phyloP scores from a whole-genome alignment of 2,888 invertebrate species.

The Himalopsyche kuldschensis region DNA sequence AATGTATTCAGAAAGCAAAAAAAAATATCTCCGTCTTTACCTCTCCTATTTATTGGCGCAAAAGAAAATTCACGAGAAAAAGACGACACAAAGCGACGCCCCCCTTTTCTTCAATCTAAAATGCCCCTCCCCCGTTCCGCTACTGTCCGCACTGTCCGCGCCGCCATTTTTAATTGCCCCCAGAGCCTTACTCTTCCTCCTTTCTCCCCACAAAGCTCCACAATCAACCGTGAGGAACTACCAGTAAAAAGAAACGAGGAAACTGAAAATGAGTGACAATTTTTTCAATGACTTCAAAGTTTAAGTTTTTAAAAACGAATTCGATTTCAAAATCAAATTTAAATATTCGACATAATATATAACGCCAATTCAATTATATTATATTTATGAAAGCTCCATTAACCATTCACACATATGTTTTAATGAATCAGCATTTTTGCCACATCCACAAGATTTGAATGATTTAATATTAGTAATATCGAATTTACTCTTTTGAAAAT shows the following conservation, averaged over 20 bases:
- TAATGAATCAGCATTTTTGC: too few species aligned
- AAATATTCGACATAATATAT: too few species aligned
- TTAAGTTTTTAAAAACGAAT: too few species aligned
- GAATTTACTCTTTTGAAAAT: too few species aligned
- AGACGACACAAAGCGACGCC: not conserved
- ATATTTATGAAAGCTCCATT: too few species aligned
- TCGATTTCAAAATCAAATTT: too few species aligned
- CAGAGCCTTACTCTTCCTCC: not conserved
- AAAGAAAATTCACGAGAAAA: not conserved
- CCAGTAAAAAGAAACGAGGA: not conserved
- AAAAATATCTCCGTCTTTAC: not conserved
- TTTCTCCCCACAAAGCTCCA: not conserved
- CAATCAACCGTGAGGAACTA: not conserved
- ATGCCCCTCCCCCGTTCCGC: slow-evolving; percentile 2
- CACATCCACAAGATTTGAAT: too few species aligned
- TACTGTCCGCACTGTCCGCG: slow-evolving; percentile 31
- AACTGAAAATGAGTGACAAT: not conserved
- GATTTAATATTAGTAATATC: too few species aligned
- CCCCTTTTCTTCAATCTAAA: slow-evolving; percentile 23
- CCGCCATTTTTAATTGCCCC: slow-evolving; percentile 40
- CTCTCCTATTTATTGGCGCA: not conserved
- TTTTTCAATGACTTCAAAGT: not conserved
- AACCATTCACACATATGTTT: too few species aligned
- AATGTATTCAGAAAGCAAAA: not conserved
- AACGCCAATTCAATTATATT: too few species aligned